Conservation (phyloP, 2,113 vertebrate species). For the Corythaeola cristata region DNA sequence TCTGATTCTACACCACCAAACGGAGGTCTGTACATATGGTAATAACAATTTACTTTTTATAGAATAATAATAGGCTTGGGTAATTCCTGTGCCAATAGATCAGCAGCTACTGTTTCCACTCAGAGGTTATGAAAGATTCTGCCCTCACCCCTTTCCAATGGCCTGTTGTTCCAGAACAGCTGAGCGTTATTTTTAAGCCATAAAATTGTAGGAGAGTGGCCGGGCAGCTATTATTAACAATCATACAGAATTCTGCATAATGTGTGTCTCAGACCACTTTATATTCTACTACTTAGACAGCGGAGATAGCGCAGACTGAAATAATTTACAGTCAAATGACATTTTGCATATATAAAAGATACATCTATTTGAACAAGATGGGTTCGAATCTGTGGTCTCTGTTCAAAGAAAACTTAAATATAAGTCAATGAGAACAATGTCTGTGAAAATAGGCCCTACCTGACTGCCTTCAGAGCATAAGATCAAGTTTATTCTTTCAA, state of each 20-base stretch:
- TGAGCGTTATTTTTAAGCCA: conserved; percentile 60
- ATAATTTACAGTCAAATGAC: conserved; percentile 37
- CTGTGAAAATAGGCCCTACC: neutral
- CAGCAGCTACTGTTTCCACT: conserved; percentile 49
- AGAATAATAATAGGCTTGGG: conserved; percentile 64
- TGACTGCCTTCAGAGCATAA: neutral
- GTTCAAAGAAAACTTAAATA: conserved; percentile 12
- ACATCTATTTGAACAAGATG: conserved; percentile 21
- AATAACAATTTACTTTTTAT: conserved; percentile 65
- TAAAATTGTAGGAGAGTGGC: conserved; percentile 51
- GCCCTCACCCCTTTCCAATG: conserved; percentile 42
- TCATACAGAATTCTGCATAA: conserved; percentile 45
- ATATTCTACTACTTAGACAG: conserved; percentile 6
- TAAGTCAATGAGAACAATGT: conserved; percentile 10
- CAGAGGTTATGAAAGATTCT: conserved; percentile 40
- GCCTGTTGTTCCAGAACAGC: conserved; percentile 58
- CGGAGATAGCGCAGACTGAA: conserved; percentile 18
- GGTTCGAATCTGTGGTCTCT: conserved; percentile 21
- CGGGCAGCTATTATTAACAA: conserved; percentile 61
- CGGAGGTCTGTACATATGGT: conserved; percentile 6
- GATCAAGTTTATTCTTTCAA: conserved; percentile 23
- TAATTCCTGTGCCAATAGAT: conserved; percentile 57
- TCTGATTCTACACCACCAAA: conserved; percentile 5
- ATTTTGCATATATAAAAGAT: conserved; percentile 49
- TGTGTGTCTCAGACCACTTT: conserved; percentile 7